phyloP scores from a whole-genome alignment of 2,888 invertebrate species.

The Atherix ibis region DNA sequence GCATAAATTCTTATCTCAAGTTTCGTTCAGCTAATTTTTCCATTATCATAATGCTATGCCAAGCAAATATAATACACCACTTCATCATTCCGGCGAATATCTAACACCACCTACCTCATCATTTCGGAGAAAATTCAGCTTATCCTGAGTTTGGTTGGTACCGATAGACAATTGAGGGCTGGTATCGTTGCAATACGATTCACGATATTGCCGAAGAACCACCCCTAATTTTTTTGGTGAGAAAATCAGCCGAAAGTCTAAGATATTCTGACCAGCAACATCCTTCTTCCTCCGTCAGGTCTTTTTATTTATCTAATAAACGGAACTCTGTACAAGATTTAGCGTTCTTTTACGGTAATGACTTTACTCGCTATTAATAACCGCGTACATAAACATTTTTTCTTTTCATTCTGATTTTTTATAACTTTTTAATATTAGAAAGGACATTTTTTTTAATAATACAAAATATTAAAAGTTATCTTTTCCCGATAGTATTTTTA shows the following conservation, averaged over 20 bases:
- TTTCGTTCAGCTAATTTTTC: constrained; percentile 13
- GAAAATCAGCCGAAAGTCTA: background rate
- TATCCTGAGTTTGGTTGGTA: too few relatives aligned
- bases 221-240: background rate
- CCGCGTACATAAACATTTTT: too few relatives aligned
- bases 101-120: too few relatives aligned
- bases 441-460: too few relatives aligned
- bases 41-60: constrained; percentile 12
- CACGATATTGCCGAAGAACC: background rate
- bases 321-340: constrained; percentile 15
- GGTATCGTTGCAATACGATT: background rate
- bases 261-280: background rate
- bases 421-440: too few relatives aligned
- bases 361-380: constrained; percentile 16
- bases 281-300: background rate
- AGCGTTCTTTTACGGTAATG: constrained; percentile 17
- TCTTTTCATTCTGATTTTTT: constrained; percentile 3
- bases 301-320: constrained; percentile 17
- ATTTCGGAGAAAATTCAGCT: too few relatives aligned
- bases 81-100: too few relatives aligned
- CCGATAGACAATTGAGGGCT: too few relatives aligned
- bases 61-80: constrained; percentile 1
- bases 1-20: constrained; percentile 12
- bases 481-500: too few relatives aligned
- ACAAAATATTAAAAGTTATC: too few relatives aligned